phyloP scores from a whole-genome alignment of 2,888 invertebrate genomes.

The Pachydiplax longipennis region DNA sequence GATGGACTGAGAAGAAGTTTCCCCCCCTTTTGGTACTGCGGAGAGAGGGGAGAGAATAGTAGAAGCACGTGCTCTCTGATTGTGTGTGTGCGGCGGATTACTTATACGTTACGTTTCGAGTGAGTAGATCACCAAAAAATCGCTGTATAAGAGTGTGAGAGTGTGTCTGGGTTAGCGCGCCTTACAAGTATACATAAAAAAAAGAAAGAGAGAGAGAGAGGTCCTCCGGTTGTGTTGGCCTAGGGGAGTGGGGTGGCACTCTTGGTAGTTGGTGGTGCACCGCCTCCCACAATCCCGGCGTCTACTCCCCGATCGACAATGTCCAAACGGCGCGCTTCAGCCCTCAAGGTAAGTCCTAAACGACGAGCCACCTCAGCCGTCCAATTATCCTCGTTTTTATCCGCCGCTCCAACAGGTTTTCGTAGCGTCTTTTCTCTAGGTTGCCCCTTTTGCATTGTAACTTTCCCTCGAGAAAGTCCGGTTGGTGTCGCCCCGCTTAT shows the following conservation, averaged over 20 bases:
- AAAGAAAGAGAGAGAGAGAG: no score
- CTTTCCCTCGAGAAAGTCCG: no score
- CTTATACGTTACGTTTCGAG: neutral
- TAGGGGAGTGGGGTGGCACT: neutral
- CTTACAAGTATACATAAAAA: neutral
- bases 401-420: constrained; percentile 23
- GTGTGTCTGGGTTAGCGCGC: neutral
- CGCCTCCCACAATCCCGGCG: constrained; percentile 39
- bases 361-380: neutral
- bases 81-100: neutral
- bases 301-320: constrained; percentile 4
- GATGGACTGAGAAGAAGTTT: neutral
- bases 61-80: neutral
- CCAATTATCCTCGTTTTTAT: no score
- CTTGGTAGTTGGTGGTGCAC: neutral
- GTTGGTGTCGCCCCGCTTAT: no score
- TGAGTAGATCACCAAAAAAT: neutral
- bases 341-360: constrained; percentile 19
- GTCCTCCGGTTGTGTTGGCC: neutral
- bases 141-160: neutral
- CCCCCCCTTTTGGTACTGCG: neutral
- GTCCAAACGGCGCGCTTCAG: constrained; percentile 25
- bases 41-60: neutral
- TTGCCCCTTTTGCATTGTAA: neutral
- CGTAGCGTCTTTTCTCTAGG: neutral